Evolutionary conservation across 2,888 invertebrate genomes (phyloP), one percentile per base, ranked within the genome.

Genomic region (Drosophila paramelanica): DNA sequence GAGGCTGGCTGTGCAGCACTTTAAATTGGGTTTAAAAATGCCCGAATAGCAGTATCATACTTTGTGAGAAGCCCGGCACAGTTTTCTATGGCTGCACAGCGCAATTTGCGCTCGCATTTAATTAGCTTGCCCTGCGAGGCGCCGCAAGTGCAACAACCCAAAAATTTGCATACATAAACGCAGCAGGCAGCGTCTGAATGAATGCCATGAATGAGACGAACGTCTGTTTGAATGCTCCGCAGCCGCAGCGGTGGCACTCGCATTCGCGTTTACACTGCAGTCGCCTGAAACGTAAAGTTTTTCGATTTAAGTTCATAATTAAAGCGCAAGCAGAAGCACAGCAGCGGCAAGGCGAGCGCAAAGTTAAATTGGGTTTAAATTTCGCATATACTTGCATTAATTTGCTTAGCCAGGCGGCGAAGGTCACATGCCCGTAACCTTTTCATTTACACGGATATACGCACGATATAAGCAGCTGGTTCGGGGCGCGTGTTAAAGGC

Each of bases 301-400:
- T 85, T 85, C 89, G 81, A 85, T 85, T 85, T 84, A 87, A 85
- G 84, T 85, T 85, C 89, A 89, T 85, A 85, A 85, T 89, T 85
- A 85, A 85, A 89, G 89, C 72, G 68, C 66, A 68, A 61, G 56
- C 41, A 52, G 13, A 20, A 25, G 17, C 49, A 50, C 39, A 45
- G 31, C 53, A 41, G 58, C 50, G 33, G 61, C 58, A 36, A 20
- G 13, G 51, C 17, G 49, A 52, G 51, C 41, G 33, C 60, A 76
- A 89, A 87, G 79, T 87, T 89, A 84, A 87, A 88, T 84, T 89
- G 81, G 78, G 84, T 83, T 84, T 70, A 88, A 78, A 88, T 86
- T 87, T 62, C 45, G 73, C 60, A 73, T 72, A 65, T 53, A 43
- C 53, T 70, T 56, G 71, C 69, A 75, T 86, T 83, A 77, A 80